Evolutionary conservation across 2,113 vertebrate genomes (phyloP).

Genomic region (Typhlomys cinereus): DNA sequence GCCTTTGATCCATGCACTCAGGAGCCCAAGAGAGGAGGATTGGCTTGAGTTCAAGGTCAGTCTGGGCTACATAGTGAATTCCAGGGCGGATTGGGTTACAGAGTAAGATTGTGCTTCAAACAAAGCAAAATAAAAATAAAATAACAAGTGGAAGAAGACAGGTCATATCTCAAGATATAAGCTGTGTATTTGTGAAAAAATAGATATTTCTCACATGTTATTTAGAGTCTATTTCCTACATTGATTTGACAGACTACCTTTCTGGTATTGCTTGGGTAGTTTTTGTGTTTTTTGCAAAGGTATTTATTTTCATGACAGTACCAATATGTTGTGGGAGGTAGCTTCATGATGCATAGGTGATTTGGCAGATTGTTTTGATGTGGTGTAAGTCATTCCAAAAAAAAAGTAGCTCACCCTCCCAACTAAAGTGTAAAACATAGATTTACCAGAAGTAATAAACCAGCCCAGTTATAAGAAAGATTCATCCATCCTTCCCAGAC

Average conservation of each 20-base stretch:
- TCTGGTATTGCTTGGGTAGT: background rate
- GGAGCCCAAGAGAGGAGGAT: background rate
- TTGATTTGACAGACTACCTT: background rate
- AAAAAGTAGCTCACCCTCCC: background rate
- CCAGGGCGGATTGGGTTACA: background rate
- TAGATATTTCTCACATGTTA: background rate
- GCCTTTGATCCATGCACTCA: background rate
- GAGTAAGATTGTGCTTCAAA: background rate
- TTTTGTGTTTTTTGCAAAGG: background rate
- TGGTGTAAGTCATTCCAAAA: background rate
- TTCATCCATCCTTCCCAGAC: background rate
- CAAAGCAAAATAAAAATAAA: background rate
- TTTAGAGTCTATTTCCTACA: constrained; percentile 17
- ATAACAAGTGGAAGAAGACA: background rate
- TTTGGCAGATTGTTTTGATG: background rate
- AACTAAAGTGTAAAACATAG: constrained; percentile 15
- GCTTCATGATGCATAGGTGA: background rate
- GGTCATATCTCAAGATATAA: background rate
- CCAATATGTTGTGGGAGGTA: background rate
- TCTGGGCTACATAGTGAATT: background rate
- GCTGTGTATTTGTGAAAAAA: background rate
- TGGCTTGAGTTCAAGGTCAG: background rate
- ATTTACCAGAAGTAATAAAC: background rate
- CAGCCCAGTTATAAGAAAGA: background rate
- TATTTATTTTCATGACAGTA: background rate